Evolutionary conservation across 2,113 vertebrate genomes (phyloP).

Genomic region (Amphiprion percula): DNA sequence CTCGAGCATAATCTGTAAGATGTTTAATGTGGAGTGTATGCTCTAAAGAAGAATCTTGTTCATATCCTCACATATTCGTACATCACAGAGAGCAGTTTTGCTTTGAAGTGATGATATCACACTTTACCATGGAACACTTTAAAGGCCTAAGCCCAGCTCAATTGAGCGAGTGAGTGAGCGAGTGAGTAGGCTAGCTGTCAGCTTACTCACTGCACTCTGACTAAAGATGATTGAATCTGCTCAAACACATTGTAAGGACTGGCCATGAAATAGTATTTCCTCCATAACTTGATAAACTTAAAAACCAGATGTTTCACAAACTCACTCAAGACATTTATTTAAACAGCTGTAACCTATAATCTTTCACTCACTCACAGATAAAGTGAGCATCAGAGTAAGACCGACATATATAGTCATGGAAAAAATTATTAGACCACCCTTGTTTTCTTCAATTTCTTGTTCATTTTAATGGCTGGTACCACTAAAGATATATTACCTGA

Average conservation of each 20-base stretch:
- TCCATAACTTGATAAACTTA: neutral
- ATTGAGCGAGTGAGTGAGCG: conserved; percentile 13
- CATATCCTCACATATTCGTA: neutral
- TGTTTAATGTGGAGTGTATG: neutral
- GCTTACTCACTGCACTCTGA: conserved; percentile 51
- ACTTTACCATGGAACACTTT: conserved; percentile 24
- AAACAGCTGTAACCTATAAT: too few relatives aligned
- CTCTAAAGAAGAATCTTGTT: neutral
- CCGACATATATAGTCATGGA: too few relatives aligned
- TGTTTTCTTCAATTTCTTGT: too few relatives aligned
- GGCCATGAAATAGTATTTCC: conserved; percentile 7
- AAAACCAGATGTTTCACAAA: too few relatives aligned
- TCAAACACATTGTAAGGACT: conserved; percentile 30
- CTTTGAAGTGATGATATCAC: conserved; percentile 51
- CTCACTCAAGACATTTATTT: too few relatives aligned
- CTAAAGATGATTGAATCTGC: conserved; percentile 16
- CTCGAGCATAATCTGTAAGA: too few relatives aligned
- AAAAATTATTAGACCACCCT: too few relatives aligned
- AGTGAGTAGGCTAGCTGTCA: neutral
- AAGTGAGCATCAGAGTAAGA: too few relatives aligned
- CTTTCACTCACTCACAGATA: neutral
- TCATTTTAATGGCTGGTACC: too few relatives aligned
- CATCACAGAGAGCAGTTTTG: conserved; percentile 12
- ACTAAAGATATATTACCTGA: too few relatives aligned
- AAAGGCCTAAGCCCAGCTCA: conserved; percentile 19